These are phyloP conservation scores for Pandemis cinnamomeana DNA, from an alignment of 2,888 invertebrate species.

Conservation along the genomic window DNA sequence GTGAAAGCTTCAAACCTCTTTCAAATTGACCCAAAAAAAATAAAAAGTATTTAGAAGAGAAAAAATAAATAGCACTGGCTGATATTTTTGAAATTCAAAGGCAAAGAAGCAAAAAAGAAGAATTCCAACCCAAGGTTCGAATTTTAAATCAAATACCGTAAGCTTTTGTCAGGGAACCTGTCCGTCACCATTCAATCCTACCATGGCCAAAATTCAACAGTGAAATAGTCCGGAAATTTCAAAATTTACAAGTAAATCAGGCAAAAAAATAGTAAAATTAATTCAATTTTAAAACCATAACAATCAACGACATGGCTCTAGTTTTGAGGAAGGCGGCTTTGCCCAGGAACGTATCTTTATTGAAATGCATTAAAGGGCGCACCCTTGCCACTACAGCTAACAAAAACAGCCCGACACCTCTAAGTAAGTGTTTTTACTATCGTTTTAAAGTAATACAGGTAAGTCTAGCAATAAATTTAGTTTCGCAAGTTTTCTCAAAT, in stretches of 20 bases:
- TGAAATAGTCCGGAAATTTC: slow-evolving; percentile 52
- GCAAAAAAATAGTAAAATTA: slow-evolving; percentile 44
- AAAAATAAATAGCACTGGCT: slow-evolving; percentile 12
- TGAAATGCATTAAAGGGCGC: slow-evolving; percentile 70
- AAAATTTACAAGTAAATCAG: slow-evolving; percentile 56
- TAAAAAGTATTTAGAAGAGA: neutral
- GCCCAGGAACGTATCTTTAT: slow-evolving; percentile 65
- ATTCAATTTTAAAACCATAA: neutral
- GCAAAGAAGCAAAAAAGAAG: slow-evolving; percentile 50
- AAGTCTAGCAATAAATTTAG: neutral
- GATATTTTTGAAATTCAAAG: slow-evolving; percentile 24
- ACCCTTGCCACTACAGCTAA: slow-evolving; percentile 60
- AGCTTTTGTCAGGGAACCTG: slow-evolving; percentile 57
- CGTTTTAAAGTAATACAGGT: too few relatives aligned
- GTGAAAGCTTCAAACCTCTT: neutral
- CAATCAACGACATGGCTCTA: slow-evolving; percentile 63
- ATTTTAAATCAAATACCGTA: slow-evolving; percentile 50
- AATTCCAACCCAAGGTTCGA: slow-evolving; percentile 53
- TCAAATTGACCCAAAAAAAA: neutral
- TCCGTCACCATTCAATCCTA: slow-evolving; percentile 56
- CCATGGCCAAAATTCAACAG: slow-evolving; percentile 74
- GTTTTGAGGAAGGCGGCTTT: slow-evolving; percentile 70
- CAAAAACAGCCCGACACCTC: slow-evolving; percentile 58
- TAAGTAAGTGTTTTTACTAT: slow-evolving; percentile 59
- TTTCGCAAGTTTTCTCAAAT: neutral